Percentiles rank a stretch among this genome's conserved stretches.
These are phyloP conservation scores for Catagonus wagneri DNA, from an alignment of 2,113 vertebrate genomes.

Conservation along the genomic window DNA sequence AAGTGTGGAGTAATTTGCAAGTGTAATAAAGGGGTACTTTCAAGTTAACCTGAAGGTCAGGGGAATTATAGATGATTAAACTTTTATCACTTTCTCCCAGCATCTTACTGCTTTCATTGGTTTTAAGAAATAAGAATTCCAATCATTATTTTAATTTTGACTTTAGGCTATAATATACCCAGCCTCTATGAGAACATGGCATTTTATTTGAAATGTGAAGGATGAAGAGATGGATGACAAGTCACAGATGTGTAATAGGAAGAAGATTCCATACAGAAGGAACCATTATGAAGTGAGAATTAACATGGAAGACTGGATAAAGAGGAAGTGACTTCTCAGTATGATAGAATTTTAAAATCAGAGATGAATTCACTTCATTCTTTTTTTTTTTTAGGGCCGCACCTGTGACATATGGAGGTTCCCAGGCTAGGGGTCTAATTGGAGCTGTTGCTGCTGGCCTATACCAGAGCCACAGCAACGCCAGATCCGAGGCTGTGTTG, in stretches of 20 bases:
- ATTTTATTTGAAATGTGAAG: neutral
- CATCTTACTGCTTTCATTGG: conserved; percentile 25
- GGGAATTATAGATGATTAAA: conserved; percentile 39
- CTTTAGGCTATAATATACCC: neutral
- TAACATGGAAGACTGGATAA: neutral
- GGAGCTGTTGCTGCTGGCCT: no score
- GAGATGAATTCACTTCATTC: neutral
- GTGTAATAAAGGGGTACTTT: neutral
- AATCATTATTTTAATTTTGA: conserved; percentile 25
- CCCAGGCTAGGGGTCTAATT: no score
- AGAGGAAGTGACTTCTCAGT: neutral
- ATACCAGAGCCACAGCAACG: no score
- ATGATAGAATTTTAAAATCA: neutral
- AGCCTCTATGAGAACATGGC: neutral
- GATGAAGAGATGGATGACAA: neutral
- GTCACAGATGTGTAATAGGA: neutral
- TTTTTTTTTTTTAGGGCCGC: no score
- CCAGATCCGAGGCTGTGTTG: no score
- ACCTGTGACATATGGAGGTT: no score
- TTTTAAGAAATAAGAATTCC: conserved; percentile 32
- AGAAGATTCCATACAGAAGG: neutral
- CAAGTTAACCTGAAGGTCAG: neutral
- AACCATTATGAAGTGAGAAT: neutral
- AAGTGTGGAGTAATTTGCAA: neutral
- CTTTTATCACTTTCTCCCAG: neutral